phyloP scores from a whole-genome alignment of 2,888 invertebrate genomes.

The Pyrrhosoma nymphula region DNA sequence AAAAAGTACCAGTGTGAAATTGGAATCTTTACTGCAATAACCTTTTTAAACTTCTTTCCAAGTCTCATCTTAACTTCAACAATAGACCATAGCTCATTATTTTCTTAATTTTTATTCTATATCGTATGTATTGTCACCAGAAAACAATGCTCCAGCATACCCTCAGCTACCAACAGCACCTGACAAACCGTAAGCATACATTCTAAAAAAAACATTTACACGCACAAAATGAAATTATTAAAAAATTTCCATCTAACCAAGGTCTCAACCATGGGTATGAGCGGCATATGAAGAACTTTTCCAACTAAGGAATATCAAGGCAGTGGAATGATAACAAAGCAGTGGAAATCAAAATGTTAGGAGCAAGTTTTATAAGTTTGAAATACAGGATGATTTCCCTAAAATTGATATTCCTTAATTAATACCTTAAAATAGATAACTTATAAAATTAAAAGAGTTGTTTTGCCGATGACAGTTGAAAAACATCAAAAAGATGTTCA shows the following conservation, averaged over 20 bases:
- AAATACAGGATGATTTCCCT: not conserved
- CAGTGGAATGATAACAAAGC: conserved; percentile 8
- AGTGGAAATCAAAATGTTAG: not conserved
- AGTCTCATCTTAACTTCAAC: conserved; percentile 23
- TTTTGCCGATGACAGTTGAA: not conserved
- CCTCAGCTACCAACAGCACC: conserved; percentile 63
- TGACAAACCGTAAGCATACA: not conserved
- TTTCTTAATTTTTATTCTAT: conserved; percentile 20
- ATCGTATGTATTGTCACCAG: conserved; percentile 64
- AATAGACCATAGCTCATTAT: conserved; percentile 35
- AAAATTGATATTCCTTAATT: not conserved
- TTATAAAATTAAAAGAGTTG: not conserved
- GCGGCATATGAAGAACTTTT: not conserved
- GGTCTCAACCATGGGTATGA: not conserved
- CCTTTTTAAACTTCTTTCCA: conserved; percentile 10
- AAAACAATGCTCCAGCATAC: conserved; percentile 66
- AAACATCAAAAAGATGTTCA: not conserved
- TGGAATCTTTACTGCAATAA: conserved; percentile 45
- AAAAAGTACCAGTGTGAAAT: conserved; percentile 8
- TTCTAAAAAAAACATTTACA: not conserved
- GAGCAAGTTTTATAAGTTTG: not conserved
- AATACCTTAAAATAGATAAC: too few species aligned
- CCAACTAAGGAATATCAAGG: not conserved
- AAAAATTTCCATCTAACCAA: not conserved
- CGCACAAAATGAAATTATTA: not conserved